Conservation (phyloP, 2,797 vertebrate genomes). For the Spatula versicolor region DNA sequence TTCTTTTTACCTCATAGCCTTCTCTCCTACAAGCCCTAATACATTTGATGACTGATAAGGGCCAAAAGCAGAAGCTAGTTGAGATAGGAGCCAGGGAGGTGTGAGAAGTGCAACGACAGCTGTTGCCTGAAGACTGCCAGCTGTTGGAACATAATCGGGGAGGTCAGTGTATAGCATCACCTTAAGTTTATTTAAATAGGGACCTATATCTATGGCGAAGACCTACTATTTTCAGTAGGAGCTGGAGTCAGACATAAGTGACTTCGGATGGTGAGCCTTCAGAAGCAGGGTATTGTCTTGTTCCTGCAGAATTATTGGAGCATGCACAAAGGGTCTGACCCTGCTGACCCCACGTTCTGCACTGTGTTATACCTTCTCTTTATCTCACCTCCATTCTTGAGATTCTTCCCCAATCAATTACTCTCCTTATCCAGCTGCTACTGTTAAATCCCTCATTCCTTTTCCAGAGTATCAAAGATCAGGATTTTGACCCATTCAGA, state of each 20-base stretch:
- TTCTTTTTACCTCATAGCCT: background rate
- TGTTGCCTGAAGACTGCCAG: constrained; percentile 45
- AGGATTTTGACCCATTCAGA: background rate
- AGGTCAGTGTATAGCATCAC: background rate
- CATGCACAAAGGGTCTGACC: background rate
- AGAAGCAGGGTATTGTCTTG: background rate
- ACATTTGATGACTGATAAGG: constrained; percentile 32
- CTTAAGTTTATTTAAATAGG: constrained; percentile 29
- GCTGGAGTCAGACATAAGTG: background rate
- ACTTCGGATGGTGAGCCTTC: background rate
- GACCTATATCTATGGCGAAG: background rate
- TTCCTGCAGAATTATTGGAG: background rate
- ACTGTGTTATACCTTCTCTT: constrained; percentile 19
- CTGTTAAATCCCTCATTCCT: background rate
- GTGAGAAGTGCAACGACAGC: constrained; percentile 42
- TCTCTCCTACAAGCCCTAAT: background rate
- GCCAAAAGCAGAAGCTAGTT: constrained; percentile 61
- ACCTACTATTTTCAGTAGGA: background rate
- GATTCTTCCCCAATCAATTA: constrained; percentile 42
- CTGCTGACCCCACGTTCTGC: background rate
- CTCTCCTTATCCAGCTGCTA: background rate
- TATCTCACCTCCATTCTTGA: constrained; percentile 58
- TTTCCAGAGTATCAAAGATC: background rate
- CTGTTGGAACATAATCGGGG: constrained; percentile 42
- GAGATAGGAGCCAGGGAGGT: constrained; percentile 44